Conservation (phyloP, 2,113 vertebrate genomes). For the Nothobranchius furzeri region DNA sequence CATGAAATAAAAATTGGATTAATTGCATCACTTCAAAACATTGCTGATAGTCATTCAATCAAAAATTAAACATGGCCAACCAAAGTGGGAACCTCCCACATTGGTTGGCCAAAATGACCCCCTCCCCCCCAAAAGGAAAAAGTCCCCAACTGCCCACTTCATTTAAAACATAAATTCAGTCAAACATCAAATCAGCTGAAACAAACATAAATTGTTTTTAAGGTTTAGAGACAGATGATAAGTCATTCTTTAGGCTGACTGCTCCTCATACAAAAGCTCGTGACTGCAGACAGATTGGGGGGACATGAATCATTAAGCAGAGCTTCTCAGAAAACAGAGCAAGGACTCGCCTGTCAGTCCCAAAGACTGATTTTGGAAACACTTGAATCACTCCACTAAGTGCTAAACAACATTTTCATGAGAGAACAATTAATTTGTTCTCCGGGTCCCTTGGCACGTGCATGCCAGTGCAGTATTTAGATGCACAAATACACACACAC, state of each 20-base stretch:
- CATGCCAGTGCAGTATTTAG: constrained; percentile 23
- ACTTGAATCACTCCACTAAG: constrained; percentile 62
- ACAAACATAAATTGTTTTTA: constrained; percentile 3
- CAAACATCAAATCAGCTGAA: background rate
- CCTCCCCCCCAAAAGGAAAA: background rate
- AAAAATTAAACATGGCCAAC: too few relatives aligned
- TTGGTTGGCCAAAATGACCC: too few relatives aligned
- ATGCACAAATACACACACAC: constrained; percentile 7
- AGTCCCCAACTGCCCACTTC: background rate
- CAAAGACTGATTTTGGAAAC: constrained; percentile 47
- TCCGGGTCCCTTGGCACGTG: constrained; percentile 32
- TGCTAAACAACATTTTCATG: constrained; percentile 64
- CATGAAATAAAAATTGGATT: too few relatives aligned
- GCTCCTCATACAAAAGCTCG: constrained; percentile 15
- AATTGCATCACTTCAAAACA: too few relatives aligned
- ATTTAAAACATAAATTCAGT: background rate
- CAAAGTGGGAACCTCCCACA: too few relatives aligned
- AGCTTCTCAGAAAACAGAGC: constrained; percentile 48
- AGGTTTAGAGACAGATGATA: background rate
- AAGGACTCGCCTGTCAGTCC: constrained; percentile 63
- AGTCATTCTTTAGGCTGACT: constrained; percentile 15
- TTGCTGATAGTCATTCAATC: too few relatives aligned
- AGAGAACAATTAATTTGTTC: constrained; percentile 68
- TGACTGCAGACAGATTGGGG: constrained; percentile 57
- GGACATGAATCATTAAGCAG: constrained; percentile 65